Evolutionary conservation across 2,797 vertebrate species (phyloP).

Genomic region (Betta splendens): DNA sequence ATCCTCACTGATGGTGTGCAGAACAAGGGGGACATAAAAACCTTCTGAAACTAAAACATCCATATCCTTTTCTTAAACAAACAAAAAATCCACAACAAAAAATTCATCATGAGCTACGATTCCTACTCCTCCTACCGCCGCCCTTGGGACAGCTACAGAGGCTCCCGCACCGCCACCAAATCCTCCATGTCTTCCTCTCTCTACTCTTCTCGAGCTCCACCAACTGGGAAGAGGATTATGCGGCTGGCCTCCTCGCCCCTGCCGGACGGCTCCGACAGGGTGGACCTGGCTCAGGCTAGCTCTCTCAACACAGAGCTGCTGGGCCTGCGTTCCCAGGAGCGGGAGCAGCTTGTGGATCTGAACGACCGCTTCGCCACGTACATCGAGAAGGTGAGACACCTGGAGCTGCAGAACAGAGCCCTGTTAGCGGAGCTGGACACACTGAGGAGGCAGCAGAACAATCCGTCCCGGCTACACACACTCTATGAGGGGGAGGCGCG

Average conservation of each 20-base stretch:
- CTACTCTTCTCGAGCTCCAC: constrained; percentile 64
- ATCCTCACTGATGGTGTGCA: constrained; percentile 85
- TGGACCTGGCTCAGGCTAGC: constrained; percentile 79
- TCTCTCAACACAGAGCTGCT: constrained; percentile 83
- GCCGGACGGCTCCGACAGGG: constrained; percentile 57
- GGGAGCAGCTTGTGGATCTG: constrained; percentile 83
- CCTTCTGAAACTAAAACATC: constrained; percentile 69
- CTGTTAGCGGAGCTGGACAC: constrained; percentile 82
- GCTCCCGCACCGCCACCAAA: constrained; percentile 63
- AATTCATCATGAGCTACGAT: constrained; percentile 83
- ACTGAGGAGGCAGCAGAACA: constrained; percentile 71
- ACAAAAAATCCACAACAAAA: constrained; percentile 60
- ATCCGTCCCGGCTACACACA: constrained; percentile 80
- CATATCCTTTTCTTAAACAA: constrained; percentile 69
- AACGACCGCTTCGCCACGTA: constrained; percentile 87
- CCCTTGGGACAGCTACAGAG: constrained; percentile 78
- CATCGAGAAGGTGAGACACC: constrained; percentile 84
- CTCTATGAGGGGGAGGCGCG: constrained; percentile 82
- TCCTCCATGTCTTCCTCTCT: constrained; percentile 69
- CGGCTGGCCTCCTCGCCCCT: constrained; percentile 60
- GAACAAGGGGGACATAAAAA: constrained; percentile 86
- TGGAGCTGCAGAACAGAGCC: constrained; percentile 85
- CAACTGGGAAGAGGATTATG: constrained; percentile 58
- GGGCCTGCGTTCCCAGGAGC: constrained; percentile 82
- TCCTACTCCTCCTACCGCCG: constrained; percentile 73